Percentiles rank a stretch among this genome's conserved stretches.
phyloP scores from a whole-genome alignment of 30 jellyfish, hydroid and myxozoan genomes.

The Mastigias papua region DNA sequence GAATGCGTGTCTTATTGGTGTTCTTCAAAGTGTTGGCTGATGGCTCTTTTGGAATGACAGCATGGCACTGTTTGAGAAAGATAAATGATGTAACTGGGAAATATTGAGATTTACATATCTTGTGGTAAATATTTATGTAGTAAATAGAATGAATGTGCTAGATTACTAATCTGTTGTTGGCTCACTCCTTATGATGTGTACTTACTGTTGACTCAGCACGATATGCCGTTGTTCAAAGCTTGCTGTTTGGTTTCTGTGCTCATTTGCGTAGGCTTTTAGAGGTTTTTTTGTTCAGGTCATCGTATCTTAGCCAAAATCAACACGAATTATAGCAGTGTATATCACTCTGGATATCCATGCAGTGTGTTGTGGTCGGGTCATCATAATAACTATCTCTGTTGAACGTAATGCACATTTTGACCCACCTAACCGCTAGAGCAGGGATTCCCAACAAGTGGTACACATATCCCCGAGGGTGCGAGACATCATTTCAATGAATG shows the following conservation, averaged over 20 bases:
- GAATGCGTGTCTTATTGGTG: background rate
- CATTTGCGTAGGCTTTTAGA: background rate
- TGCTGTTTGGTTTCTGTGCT: background rate
- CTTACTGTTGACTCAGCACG: background rate
- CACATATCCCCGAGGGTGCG: too few species aligned
- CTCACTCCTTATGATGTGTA: background rate
- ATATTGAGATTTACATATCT: background rate
- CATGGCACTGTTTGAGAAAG: background rate
- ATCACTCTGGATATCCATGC: background rate
- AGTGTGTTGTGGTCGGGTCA: background rate
- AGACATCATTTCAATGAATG: too few species aligned
- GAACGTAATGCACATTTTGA: too few species aligned
- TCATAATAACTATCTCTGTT: background rate
- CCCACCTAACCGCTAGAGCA: too few species aligned
- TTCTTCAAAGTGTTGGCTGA: background rate
- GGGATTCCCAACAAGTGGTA: too few species aligned
- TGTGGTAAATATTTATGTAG: conserved; percentile 5
- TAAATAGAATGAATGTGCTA: background rate
- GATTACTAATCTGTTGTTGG: background rate
- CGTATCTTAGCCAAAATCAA: background rate
- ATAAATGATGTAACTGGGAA: background rate
- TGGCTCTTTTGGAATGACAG: background rate
- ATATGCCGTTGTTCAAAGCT: background rate
- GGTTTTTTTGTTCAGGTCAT: background rate
- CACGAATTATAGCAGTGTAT: background rate